phyloP scores from a whole-genome alignment of 2,888 invertebrate species.

The Drosophila kuntzei region DNA sequence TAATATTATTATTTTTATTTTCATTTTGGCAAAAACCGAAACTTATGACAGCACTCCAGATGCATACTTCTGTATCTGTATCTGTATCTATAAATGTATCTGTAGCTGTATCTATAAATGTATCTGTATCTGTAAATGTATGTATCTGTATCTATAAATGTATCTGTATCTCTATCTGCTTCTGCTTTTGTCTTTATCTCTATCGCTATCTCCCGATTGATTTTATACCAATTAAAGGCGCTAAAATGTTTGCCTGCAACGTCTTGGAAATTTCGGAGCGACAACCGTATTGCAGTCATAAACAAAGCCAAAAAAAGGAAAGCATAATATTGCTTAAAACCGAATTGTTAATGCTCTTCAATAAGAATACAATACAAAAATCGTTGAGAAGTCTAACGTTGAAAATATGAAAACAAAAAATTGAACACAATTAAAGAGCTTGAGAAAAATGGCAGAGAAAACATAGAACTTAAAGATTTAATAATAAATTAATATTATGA shows the following conservation, averaged over 20 bases:
- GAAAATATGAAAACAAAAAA: too few relatives aligned
- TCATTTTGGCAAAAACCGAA: conserved; percentile 27
- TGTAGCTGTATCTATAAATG: too few relatives aligned
- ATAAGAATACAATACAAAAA: too few relatives aligned
- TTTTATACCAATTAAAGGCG: conserved; percentile 68
- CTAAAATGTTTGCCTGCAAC: conserved; percentile 73
- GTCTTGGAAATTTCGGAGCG: conserved; percentile 60
- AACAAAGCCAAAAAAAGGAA: conserved; percentile 21
- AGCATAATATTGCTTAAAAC: not conserved
- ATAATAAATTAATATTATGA: too few relatives aligned
- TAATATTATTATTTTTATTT: conserved; percentile 11
- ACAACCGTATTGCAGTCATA: conserved; percentile 39
- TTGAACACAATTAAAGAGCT: too few relatives aligned
- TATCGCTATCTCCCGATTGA: not conserved
- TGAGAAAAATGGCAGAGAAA: too few relatives aligned
- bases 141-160: conserved; percentile 7
- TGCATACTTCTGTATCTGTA: conserved; percentile 10
- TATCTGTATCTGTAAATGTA: conserved; percentile 1
- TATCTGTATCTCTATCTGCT: conserved; percentile 14
- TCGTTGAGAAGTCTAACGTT: too few relatives aligned
- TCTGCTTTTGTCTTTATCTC: not conserved
- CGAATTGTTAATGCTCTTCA: conserved; percentile 22
- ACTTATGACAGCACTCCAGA: conserved; percentile 23
- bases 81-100: conserved; percentile 10
- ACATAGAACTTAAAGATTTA: too few relatives aligned